A percentile compares a stretch with the other conserved stretches of the same genome.
These are phyloP conservation scores for Troglohyphantes excavatus DNA, from an alignment of 2,888 invertebrate species.

Conservation along the genomic window DNA sequence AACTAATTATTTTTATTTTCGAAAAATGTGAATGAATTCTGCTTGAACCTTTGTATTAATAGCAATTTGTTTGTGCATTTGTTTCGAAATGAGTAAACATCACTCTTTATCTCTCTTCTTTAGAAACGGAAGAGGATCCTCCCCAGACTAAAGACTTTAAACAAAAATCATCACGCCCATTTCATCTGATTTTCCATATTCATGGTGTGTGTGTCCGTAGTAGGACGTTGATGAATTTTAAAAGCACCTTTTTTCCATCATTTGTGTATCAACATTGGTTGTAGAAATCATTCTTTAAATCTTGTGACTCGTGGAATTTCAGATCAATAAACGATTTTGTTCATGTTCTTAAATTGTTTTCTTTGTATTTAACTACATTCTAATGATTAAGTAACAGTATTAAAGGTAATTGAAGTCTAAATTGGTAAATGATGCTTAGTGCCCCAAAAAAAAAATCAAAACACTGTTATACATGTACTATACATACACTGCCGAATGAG, in stretches of 20 bases:
- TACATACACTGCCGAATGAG: no score
- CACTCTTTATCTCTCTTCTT: no score
- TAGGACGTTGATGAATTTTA: conserved; percentile 2
- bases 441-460: no score
- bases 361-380: not conserved
- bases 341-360: not conserved
- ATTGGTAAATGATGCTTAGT: no score
- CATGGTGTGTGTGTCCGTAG: conserved; percentile 13
- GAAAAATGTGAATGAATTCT: no score
- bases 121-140: conserved; percentile 73
- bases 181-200: conserved; percentile 27
- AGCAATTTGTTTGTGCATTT: no score
- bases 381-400: no score
- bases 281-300: conserved; percentile 16
- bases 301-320: conserved; percentile 12
- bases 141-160: conserved; percentile 45
- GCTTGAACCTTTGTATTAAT: no score
- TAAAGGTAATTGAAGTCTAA: no score
- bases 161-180: not conserved
- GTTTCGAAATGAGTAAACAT: no score
- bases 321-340: conserved; percentile 21
- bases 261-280: not conserved
- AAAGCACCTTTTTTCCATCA: not conserved
- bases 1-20: no score
- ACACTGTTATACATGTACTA: no score